Percentiles rank a stretch among this genome's conserved stretches.
Evolutionary conservation across 30 jellyfish, hydroid and myxozoan genomes (phyloP).

Genomic region (Aurelia aurita complex sp. Pacific): DNA sequence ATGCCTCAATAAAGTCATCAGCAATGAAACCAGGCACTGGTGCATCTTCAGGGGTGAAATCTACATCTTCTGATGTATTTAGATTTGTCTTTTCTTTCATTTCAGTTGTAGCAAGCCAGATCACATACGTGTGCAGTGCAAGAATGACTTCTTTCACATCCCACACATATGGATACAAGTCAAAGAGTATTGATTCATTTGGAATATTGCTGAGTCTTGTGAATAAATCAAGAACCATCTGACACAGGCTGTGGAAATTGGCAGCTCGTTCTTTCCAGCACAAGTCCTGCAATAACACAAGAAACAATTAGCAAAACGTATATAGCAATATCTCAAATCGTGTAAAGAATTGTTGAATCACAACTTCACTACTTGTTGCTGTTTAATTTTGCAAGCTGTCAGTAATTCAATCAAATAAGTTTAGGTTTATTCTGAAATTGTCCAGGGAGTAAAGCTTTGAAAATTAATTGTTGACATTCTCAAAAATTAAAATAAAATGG

Average conservation of each 20-base stretch:
- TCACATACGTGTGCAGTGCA: conserved; percentile 80
- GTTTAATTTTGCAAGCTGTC: no score
- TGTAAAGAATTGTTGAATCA: no score
- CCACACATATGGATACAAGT: conserved; percentile 96
- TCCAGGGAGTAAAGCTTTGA: no score
- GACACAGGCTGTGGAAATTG: conserved; percentile 82
- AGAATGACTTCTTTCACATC: conserved; percentile 94
- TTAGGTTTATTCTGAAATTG: no score
- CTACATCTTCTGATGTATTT: conserved; percentile 17
- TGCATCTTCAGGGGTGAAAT: conserved; percentile 10
- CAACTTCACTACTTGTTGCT: no score
- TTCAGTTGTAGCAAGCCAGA: conserved; percentile 71
- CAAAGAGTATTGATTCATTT: conserved; percentile 94
- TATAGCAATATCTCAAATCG: no score
- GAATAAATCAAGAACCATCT: conserved; percentile 77
- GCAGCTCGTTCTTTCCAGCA: conserved; percentile 77
- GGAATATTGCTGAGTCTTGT: conserved; percentile 80
- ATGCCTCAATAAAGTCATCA: conserved; percentile 90
- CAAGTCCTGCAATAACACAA: conserved; percentile 34
- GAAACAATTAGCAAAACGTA: no score
- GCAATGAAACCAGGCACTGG: conserved; percentile 44
- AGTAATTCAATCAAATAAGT: no score
- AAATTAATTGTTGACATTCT: no score
- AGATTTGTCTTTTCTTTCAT: conserved; percentile 6
- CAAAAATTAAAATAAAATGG: no score